phyloP scores from a whole-genome alignment of 1,140 invertebrate genomes.

The Temnothorax nylanderi region DNA sequence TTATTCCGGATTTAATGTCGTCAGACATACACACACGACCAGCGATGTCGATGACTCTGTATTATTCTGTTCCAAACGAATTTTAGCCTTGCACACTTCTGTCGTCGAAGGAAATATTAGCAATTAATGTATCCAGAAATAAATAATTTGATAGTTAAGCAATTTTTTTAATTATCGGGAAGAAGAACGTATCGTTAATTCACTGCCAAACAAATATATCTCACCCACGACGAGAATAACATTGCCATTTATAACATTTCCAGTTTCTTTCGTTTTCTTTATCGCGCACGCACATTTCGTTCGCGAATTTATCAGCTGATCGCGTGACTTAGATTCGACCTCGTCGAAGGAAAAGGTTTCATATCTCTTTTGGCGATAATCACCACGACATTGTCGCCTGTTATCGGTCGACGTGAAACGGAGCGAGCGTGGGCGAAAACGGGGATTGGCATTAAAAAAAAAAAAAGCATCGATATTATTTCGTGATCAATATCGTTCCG shows the following conservation, averaged over 20 bases:
- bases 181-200: neutral
- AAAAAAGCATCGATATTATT: neutral
- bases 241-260: neutral
- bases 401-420: conserved; percentile 54
- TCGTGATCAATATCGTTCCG: no score
- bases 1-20: neutral
- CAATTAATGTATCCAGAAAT: neutral
- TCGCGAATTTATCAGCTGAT: conserved; percentile 45
- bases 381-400: conserved; percentile 57
- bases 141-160: neutral
- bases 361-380: conserved; percentile 62
- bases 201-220: neutral
- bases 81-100: neutral
- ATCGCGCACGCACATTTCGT: neutral
- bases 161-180: neutral
- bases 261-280: neutral
- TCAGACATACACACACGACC: no score
- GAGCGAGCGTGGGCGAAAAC: neutral
- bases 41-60: neutral
- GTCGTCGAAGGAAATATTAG: neutral
- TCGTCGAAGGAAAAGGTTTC: neutral
- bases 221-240: neutral
- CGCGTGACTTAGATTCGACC: conserved; percentile 50
- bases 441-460: neutral
- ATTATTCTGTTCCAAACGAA: neutral